phyloP scores from a whole-genome alignment of 2,797 vertebrate genomes.

The Lagorchestes hirsutus region DNA sequence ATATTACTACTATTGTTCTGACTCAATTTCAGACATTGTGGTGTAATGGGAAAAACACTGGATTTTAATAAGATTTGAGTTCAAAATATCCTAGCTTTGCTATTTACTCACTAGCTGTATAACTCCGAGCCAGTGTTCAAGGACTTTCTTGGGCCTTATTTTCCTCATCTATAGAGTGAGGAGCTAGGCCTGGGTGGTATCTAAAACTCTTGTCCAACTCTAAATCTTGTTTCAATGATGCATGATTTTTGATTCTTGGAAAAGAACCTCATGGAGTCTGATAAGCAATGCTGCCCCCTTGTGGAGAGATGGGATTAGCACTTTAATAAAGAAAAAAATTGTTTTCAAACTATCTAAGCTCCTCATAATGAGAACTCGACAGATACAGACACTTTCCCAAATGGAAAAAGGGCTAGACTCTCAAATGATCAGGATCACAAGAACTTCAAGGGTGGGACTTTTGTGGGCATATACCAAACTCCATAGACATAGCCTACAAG shows the following conservation, averaged over 20 bases:
- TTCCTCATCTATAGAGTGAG: background rate
- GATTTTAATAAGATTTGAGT: background rate
- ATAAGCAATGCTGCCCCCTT: constrained; percentile 34
- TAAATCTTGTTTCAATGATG: background rate
- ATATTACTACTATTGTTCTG: background rate
- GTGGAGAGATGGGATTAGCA: background rate
- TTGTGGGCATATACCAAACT: background rate
- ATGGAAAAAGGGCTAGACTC: background rate
- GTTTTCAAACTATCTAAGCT: background rate
- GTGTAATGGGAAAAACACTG: background rate
- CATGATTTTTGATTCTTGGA: background rate
- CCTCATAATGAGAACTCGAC: background rate
- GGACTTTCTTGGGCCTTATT: background rate
- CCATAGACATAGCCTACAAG: background rate
- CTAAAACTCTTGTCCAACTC: background rate
- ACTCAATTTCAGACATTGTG: background rate
- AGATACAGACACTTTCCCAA: background rate
- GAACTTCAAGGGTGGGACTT: background rate
- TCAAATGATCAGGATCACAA: background rate
- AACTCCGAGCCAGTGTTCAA: background rate
- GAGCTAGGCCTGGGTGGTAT: background rate
- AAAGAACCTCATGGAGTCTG: background rate
- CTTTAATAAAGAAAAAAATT: background rate
- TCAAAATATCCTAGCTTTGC: background rate
- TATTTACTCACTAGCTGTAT: background rate